Evolutionary conservation across 2,797 vertebrate genomes (phyloP).

Genomic region (Kryptolebias ocellatus): DNA sequence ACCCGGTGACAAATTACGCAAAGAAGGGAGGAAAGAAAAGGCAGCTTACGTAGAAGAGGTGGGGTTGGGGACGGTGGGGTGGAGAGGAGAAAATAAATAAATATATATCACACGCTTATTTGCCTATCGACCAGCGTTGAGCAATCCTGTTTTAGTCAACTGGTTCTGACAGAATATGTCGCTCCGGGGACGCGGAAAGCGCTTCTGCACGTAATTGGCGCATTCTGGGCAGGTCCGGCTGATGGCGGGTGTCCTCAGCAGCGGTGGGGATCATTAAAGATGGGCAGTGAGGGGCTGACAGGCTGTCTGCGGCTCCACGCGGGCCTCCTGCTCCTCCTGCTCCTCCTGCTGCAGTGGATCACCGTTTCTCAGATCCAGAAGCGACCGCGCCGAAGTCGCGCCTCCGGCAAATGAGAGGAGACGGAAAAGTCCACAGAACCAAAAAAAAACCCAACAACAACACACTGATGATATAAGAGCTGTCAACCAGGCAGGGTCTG

Average conservation of each 20-base stretch:
- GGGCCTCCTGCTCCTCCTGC: slow-evolving; percentile 32
- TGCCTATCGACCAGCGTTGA: slow-evolving; percentile 6
- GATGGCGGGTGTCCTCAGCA: slow-evolving; percentile 61
- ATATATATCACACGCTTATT: slow-evolving; percentile 3
- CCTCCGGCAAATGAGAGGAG: slow-evolving; percentile 2
- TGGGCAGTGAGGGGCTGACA: slow-evolving; percentile 45
- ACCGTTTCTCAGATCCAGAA: slow-evolving; percentile 35
- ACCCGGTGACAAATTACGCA: slow-evolving; percentile 54
- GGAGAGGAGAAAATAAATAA: background rate
- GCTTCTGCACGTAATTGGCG: slow-evolving; percentile 46
- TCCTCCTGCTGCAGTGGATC: slow-evolving; percentile 48
- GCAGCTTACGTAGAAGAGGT: slow-evolving; percentile 65
- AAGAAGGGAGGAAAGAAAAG: slow-evolving; percentile 27
- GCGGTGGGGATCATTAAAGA: slow-evolving; percentile 53
- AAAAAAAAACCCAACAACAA: too few relatives aligned
- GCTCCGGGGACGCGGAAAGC: slow-evolving; percentile 19
- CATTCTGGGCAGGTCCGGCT: slow-evolving; percentile 59
- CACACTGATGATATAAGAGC: too few relatives aligned
- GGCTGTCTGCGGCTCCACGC: slow-evolving; percentile 36
- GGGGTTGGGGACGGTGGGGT: too few relatives aligned
- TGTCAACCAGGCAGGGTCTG: too few relatives aligned
- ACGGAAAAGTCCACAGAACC: slow-evolving; percentile 7
- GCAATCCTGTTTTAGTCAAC: background rate
- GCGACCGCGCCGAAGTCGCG: slow-evolving; percentile 17
- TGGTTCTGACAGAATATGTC: slow-evolving; percentile 6